Conservation (phyloP, 2,888 invertebrate genomes). For the Lochmaea crataegi region DNA sequence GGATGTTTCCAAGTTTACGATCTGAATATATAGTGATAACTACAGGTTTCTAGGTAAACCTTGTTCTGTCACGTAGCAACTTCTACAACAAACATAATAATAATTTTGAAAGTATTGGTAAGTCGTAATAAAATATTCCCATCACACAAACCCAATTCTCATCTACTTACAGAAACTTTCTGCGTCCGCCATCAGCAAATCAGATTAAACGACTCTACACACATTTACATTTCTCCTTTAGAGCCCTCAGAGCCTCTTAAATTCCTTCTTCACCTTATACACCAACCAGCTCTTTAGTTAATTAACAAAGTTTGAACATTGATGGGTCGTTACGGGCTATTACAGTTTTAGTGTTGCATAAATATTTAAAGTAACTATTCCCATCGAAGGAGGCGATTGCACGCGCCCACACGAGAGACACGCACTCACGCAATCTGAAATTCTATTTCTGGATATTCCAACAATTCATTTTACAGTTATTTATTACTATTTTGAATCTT, state of each 20-base stretch:
- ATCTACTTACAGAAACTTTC: conserved; percentile 25
- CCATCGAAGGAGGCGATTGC: conserved; percentile 43
- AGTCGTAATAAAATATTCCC: conserved; percentile 19
- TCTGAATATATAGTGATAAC: conserved; percentile 1
- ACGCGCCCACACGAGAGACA: conserved; percentile 41
- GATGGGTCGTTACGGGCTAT: conserved; percentile 51
- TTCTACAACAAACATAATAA: not conserved
- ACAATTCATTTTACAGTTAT: conserved; percentile 32
- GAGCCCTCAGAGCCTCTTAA: conserved; percentile 31
- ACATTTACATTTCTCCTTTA: conserved; percentile 38
- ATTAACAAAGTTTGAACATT: conserved; percentile 53
- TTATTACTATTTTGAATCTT: not conserved
- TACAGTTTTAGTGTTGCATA: conserved; percentile 50
- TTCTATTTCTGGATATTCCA: conserved; percentile 38
- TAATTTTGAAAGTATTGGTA: conserved; percentile 3
- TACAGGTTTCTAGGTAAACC: not conserved
- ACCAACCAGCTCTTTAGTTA: conserved; percentile 50
- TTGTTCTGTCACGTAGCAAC: conserved; percentile 1
- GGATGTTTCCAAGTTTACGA: conserved; percentile 4
- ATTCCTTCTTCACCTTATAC: conserved; percentile 41
- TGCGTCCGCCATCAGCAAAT: conserved; percentile 20
- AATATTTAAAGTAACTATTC: conserved; percentile 51
- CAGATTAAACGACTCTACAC: conserved; percentile 38
- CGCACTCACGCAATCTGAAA: conserved; percentile 42
- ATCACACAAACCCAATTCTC: conserved; percentile 17